phyloP scores from a whole-genome alignment of 2,888 invertebrate species.

The Pedicia rivosa region DNA sequence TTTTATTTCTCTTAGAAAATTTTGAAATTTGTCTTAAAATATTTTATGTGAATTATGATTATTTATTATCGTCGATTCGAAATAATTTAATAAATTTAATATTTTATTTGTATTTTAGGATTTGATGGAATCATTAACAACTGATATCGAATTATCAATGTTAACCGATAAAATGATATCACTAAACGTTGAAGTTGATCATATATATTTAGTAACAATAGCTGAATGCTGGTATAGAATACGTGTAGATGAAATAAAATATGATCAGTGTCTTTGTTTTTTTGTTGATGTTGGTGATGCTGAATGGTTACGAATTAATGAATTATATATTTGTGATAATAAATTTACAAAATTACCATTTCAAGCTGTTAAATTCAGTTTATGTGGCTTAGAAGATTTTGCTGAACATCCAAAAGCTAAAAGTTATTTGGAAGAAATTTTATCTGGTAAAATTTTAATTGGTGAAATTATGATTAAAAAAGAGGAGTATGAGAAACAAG shows the following conservation, averaged over 20 bases:
- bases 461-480: conserved; percentile 34
- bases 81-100: neutral
- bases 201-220: conserved; percentile 28
- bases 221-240: conserved; percentile 41
- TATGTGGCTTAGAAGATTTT: conserved; percentile 54
- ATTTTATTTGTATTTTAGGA: conserved; percentile 22
- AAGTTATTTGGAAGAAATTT: conserved; percentile 24
- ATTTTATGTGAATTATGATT: too few species aligned
- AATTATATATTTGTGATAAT: conserved; percentile 42
- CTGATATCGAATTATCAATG: conserved; percentile 34
- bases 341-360: conserved; percentile 48
- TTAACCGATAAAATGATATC: conserved; percentile 18
- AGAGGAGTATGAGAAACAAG: conserved; percentile 17
- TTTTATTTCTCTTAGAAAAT: conserved; percentile 5
- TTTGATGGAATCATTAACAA: conserved; percentile 33
- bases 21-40: too few species aligned
- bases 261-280: conserved; percentile 37
- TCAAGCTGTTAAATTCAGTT: conserved; percentile 54
- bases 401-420: conserved; percentile 28
- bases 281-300: conserved; percentile 65
- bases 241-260: conserved; percentile 33
- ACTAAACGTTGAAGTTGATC: conserved; percentile 17
- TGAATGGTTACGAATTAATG: conserved; percentile 35
- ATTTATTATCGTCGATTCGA: too few species aligned
- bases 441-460: conserved; percentile 40